Base-by-base conservation (phyloP, 2,888 invertebrate genomes). In the Stenotaenia linearis region DNA sequence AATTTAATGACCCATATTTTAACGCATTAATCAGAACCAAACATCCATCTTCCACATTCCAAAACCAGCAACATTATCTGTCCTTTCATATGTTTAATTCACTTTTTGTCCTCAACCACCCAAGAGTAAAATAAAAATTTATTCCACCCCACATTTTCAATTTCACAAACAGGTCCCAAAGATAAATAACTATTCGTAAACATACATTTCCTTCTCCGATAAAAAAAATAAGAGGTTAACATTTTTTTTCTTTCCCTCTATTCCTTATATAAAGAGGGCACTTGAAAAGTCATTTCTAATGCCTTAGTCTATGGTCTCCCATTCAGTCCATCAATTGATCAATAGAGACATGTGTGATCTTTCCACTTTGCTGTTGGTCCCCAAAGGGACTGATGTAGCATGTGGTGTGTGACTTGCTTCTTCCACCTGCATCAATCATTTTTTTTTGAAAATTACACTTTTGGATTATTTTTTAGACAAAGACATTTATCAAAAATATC, bases 321-420 rank as follows among this genome's bases (percentile, higher is more conserved):
- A 61, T 61, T 61, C 25, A 61, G 61, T 61, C 25, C 61, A 61
- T 61, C 61, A 61, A 61, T 61, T 61, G 61, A 61, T 61, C 61
- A 23, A 28, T 61, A 28, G 61, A 61, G 61, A 61, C 61, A 25
- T 25, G 61, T 61, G 61, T 61, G 61, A 61, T 61, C 61, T 61
- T 61, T 61, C 61, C 61, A 61, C 61, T 61, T 61, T 61, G 61
- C 61, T 25, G 61, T 28, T 61, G 61, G 10, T 61, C 61, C 61
- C 61, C 9, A 9, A 61, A 61, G 61, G 28, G 10, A 61, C 25
- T 61, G 56, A 61, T 61, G 25, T 61, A 61, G 61, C 61, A 61
- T 15, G 25, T 61, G 61, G 25, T 15, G 25, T 61, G 61, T 61
- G 15, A 61, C 61, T 61, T 61, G 61, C 25, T 61, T 61, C 61